Evolutionary conservation across 2,888 invertebrate genomes (phyloP).

Genomic region (Parnassius glacialis): DNA sequence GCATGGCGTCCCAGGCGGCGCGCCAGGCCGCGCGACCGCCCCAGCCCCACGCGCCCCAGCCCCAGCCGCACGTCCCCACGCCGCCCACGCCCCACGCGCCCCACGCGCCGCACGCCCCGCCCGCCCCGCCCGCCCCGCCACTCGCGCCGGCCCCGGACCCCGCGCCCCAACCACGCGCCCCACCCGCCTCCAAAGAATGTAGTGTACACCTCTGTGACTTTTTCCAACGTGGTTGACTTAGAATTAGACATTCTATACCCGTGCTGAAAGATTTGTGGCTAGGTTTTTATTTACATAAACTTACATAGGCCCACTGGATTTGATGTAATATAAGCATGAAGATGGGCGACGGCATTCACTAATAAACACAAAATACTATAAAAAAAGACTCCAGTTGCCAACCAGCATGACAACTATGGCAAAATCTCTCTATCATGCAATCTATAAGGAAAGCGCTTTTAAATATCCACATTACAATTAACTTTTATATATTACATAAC

Average conservation of each 20-base stretch:
- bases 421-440: no score
- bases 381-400: no score
- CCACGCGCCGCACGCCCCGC: conserved; percentile 82
- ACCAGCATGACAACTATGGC: no score
- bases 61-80: conserved; percentile 88
- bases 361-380: no score
- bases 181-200: conserved; percentile 94
- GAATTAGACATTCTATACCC: conserved; percentile 87
- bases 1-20: conserved; percentile 93
- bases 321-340: no score
- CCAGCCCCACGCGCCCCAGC: conserved; percentile 87
- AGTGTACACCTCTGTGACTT: conserved; percentile 94
- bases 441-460: no score
- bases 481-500: no score
- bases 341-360: no score
- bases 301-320: no score
- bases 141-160: conserved; percentile 66
- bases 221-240: conserved; percentile 91
- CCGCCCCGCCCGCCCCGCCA: conserved; percentile 82
- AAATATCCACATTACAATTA: no score
- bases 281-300: no score
- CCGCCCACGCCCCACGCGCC: conserved; percentile 80
- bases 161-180: conserved; percentile 87
- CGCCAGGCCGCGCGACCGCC: conserved; percentile 85
- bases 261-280: conserved; percentile 69